Conservation (phyloP, 2,888 invertebrate genomes). For the Pollenia amentaria region DNA sequence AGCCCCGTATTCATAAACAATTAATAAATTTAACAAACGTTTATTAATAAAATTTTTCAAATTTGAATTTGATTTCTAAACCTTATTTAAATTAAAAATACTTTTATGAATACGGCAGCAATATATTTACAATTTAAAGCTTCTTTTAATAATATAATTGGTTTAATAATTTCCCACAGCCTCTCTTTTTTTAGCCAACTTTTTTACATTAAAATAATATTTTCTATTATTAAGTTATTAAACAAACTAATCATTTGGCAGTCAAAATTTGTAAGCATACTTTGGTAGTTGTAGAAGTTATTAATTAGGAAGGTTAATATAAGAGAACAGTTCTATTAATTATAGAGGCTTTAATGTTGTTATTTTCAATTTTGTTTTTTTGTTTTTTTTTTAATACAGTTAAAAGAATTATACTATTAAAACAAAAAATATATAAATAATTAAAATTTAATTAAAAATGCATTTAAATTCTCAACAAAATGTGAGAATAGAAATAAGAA, state of each 20-base stretch:
- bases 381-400: neutral
- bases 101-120: too few species aligned
- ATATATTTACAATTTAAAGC: slow-evolving; percentile 70
- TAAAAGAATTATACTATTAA: slow-evolving; percentile 33
- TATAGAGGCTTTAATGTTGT: slow-evolving; percentile 43
- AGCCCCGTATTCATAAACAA: neutral
- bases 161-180: slow-evolving; percentile 67
- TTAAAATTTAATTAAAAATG: slow-evolving; percentile 57
- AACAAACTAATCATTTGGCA: slow-evolving; percentile 52
- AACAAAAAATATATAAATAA: slow-evolving; percentile 36
- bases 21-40: too few species aligned
- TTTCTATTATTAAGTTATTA: slow-evolving; percentile 4
- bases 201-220: slow-evolving; percentile 38
- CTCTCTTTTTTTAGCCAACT: slow-evolving; percentile 50
- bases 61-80: too few species aligned
- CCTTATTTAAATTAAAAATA: too few species aligned
- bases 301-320: slow-evolving; percentile 39
- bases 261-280: slow-evolving; percentile 63
- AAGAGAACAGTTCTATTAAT: slow-evolving; percentile 25
- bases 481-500: slow-evolving; percentile 32
- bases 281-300: slow-evolving; percentile 24
- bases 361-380: too few species aligned
- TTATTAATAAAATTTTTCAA: too few species aligned
- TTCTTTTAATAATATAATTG: slow-evolving; percentile 64
- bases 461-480: slow-evolving; percentile 45